A percentile compares a stretch with the other conserved stretches of the same genome.
Conservation (phyloP, 2,797 vertebrate species). For the Chanos chanos region DNA sequence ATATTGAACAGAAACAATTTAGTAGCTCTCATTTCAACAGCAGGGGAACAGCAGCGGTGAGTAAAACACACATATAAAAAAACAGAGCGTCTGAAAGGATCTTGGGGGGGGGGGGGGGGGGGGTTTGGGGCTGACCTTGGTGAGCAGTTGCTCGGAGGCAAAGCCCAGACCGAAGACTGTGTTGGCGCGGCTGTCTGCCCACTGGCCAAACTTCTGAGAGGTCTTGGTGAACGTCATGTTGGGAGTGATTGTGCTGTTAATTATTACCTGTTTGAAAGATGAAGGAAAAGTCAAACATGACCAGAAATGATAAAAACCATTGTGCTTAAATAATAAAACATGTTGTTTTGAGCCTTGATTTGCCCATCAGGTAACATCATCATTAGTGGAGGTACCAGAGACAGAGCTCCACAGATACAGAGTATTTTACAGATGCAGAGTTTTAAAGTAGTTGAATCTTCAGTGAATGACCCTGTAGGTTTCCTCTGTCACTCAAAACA, state of each 20-base stretch:
- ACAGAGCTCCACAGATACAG: too few species aligned
- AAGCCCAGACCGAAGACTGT: conserved; percentile 95
- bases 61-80: background rate
- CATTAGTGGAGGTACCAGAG: too few species aligned
- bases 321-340: background rate
- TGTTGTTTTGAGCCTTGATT: background rate
- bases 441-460: too few species aligned
- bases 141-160: conserved; percentile 87
- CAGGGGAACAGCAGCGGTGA: background rate
- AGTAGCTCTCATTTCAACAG: background rate
- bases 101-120: background rate
- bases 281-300: background rate
- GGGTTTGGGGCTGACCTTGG: conserved; percentile 75
- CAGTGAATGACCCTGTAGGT: too few species aligned
- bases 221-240: conserved; percentile 98
- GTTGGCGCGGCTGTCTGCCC: conserved; percentile 96
- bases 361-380: background rate
- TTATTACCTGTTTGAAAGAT: conserved; percentile 92
- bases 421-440: too few species aligned
- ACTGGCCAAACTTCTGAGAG: conserved; percentile 95
- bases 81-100: background rate
- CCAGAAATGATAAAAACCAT: background rate
- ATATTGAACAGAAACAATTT: conserved; percentile 25
- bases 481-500: too few species aligned
- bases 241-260: conserved; percentile 97